Conservation (phyloP, 2,113 vertebrate genomes). For the Takifugu bimaculatus region DNA sequence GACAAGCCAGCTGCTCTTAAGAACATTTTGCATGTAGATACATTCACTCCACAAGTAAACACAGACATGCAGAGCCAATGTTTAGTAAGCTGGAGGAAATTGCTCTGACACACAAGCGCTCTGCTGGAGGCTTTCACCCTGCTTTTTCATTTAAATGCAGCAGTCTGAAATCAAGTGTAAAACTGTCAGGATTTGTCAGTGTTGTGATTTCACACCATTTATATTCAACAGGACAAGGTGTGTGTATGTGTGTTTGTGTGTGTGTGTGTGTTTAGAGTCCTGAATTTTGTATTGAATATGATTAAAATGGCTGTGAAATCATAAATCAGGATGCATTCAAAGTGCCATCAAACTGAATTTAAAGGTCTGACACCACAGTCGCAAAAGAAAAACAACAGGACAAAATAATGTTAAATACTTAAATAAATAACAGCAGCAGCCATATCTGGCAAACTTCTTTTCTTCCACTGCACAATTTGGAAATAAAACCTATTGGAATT, state of each 20-base stretch:
- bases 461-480: too few species aligned
- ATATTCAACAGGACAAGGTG: slow-evolving; percentile 59
- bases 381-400: too few species aligned
- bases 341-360: neutral
- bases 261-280: neutral
- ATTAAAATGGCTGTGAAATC: too few species aligned
- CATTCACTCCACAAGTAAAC: neutral
- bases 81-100: slow-evolving; percentile 27
- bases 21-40: too few species aligned
- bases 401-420: too few species aligned
- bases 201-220: slow-evolving; percentile 34
- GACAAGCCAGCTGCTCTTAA: too few species aligned
- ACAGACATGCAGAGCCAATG: neutral
- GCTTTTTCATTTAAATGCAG: slow-evolving; percentile 51
- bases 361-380: neutral
- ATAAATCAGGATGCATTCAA: too few species aligned
- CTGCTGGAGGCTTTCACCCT: slow-evolving; percentile 42
- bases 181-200: slow-evolving; percentile 63
- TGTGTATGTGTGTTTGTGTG: too few species aligned
- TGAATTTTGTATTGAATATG: neutral
- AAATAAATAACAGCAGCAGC: too few species aligned
- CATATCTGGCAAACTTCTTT: too few species aligned
- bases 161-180: slow-evolving; percentile 64
- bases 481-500: too few species aligned
- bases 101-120: slow-evolving; percentile 16